These are phyloP conservation scores for Fragum sueziense DNA, from an alignment of 2,888 invertebrate species.

Conservation along the genomic window DNA sequence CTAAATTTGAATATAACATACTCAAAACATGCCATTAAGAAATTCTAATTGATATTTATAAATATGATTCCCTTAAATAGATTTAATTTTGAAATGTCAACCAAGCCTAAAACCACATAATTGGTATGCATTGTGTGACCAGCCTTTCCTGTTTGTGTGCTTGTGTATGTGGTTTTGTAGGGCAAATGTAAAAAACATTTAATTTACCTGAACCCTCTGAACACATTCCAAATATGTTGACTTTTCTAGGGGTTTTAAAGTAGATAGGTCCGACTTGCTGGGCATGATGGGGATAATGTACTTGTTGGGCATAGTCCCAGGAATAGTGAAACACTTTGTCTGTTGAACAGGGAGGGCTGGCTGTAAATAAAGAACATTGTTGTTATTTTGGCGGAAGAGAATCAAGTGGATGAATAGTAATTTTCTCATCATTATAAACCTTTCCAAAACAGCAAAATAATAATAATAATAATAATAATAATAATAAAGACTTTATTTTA, in stretches of 20 bases:
- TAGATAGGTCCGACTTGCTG: conserved; percentile 67
- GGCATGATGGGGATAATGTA: conserved; percentile 60
- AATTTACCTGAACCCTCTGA: conserved; percentile 54
- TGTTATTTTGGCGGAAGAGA: neutral
- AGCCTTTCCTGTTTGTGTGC: no score
- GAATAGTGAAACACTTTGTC: conserved; percentile 47
- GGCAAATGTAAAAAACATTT: no score
- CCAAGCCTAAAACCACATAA: no score
- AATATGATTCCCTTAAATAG: no score
- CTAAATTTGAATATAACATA: no score
- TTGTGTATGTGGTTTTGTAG: no score
- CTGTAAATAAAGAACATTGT: conserved; percentile 15
- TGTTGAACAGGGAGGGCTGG: conserved; percentile 26
- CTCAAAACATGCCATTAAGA: no score
- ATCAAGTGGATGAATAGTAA: neutral
- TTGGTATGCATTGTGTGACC: no score
- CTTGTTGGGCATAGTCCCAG: conserved; percentile 66
- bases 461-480: neutral
- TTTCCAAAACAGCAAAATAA: neutral
- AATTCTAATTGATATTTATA: no score
- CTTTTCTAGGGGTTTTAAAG: conserved; percentile 64
- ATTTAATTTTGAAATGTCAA: no score
- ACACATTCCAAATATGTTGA: conserved; percentile 62
- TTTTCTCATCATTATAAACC: neutral
- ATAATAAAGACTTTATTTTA: no score